Evolutionary conservation across 2,888 invertebrate species (phyloP), one percentile per base, ranked within the genome.

Genomic region (Digitonthophagus gazella): DNA sequence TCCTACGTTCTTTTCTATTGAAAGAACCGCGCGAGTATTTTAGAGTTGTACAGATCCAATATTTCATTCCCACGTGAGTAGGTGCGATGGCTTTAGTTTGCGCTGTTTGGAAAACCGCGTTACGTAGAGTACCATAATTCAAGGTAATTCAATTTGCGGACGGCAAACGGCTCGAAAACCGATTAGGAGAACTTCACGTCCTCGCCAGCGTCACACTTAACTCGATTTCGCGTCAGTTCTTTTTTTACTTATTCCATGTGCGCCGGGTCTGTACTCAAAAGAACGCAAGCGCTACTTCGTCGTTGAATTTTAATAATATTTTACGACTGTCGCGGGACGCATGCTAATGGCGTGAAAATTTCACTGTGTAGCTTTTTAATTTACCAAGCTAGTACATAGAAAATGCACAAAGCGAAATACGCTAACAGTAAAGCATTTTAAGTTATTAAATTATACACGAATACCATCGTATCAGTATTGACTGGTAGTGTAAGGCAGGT

Each of bases 281-380:
- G 28, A 44, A 44, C 28, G 28, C 28, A 44, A 44, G 28, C 28
- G 28, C 28, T 44, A 44, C 28, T 44, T 44, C 28, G 6, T 11
- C 6, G 28, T 44, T 44, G 28, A 44, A 44, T 44, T 44, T 44
- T 44, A 44, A 44, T 44, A 44, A 44, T 44, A 44, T 44, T 44
- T 44, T 44, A 44, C 28, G 28, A 5, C 8, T 3, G 28, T 44
- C 11, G 11, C 11, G 28, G 28, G 18, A 61, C n/a, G 61, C 61
- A 61, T 61, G 61, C 20, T 61, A 61, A 61, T 61, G 20, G 61
- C 18, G 61, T 19, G 61, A 61, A 61, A 61, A 18, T 61, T 61
- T 61, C 61, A 20, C 61, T 20, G 61, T 61, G 61, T 61, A 61
- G 19, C 20, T 61, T 61, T 61, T 61, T 61, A 61, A 61, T 61